Evolutionary conservation across 2,888 invertebrate species (phyloP), one percentile per base, ranked within the genome.

Genomic region (Myopa tessellatipennis): DNA sequence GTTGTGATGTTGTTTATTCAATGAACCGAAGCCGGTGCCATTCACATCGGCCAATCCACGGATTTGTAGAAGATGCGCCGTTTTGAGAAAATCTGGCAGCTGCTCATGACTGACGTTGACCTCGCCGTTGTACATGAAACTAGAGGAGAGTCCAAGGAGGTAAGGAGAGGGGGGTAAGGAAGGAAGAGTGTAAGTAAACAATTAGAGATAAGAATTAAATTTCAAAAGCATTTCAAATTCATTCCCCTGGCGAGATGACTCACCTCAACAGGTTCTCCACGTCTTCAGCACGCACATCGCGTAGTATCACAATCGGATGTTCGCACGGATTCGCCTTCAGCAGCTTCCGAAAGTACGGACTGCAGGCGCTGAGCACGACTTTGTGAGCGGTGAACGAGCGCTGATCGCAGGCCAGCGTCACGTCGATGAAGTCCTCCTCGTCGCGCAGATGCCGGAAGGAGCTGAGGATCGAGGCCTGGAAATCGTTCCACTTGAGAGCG

Each of bases 401-500:
- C 85, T 94, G 94, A 87, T 96, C 96, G 91, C 96, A 97, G 85
- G 97, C 97, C 84, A 97, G 92, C 78, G 97, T 97, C 85, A 96
- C 96, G 90, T 97, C 97, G 79, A 96, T 96, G 90, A 97, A 96
- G 90, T 96, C 96, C 91, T 96, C 96, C 90, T 95, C 95, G 88
- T 96, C 96, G 80, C 95, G 92, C 85, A 97, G 91, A 88, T 96
- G 94, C 83, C 96, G 93, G 91, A 97, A 97, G 83, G 96, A 96
- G 83, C 94, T 95, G 85, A 96, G 92, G 90, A 97, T 96, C 87
- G 95, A 96, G 83, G 95, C 94, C 90, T 96, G 96, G 91, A 96
- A 97, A 91, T 97, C 96, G 90, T 97, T 97, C 97, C 97, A 97
- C 87, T 96, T 94, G 90, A 97, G 92, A 90, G 96, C 95, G 90